Percentiles rank a stretch among this genome's conserved stretches.
phyloP scores from a whole-genome alignment of 2,797 vertebrate species.

The Cynodonichthys magdalenae region DNA sequence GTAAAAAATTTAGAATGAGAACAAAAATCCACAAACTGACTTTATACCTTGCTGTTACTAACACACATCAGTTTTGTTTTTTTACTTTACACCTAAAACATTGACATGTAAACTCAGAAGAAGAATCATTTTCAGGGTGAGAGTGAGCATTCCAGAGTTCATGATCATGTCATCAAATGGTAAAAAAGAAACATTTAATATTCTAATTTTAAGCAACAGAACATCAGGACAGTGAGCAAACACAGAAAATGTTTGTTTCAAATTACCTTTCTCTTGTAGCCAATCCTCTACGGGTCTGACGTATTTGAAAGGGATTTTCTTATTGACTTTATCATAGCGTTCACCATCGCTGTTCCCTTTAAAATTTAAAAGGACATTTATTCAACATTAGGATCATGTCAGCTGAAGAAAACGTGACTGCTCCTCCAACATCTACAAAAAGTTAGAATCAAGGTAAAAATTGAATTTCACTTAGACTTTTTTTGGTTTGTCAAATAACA shows the following conservation, averaged over 20 bases:
- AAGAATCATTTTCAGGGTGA: no score
- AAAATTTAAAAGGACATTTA: slow-evolving; percentile 96
- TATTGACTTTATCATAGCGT: slow-evolving; percentile 98
- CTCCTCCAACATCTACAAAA: slow-evolving; percentile 42
- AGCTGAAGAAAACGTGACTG: slow-evolving; percentile 15
- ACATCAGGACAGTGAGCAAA: slow-evolving; percentile 15
- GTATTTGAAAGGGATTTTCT: slow-evolving; percentile 99
- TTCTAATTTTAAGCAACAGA: not conserved
- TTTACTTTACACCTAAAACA: no score
- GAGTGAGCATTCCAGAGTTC: no score
- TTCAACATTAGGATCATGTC: slow-evolving; percentile 71
- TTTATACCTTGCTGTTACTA: no score
- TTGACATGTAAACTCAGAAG: no score
- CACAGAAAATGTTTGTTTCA: slow-evolving; percentile 58
- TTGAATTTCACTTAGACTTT: slow-evolving; percentile 7
- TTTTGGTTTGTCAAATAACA: slow-evolving; percentile 1
- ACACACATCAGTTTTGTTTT: no score
- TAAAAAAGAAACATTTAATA: not conserved
- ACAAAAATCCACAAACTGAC: no score
- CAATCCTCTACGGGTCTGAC: slow-evolving; percentile 96
- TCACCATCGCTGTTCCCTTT: slow-evolving; percentile 99
- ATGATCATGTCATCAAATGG: no score
- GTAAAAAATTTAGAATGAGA: no score
- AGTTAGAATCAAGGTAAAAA: slow-evolving; percentile 42
- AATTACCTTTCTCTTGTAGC: slow-evolving; percentile 99